phyloP scores from a whole-genome alignment of 2,888 invertebrate species.

The Pardosa pseudoannulata region DNA sequence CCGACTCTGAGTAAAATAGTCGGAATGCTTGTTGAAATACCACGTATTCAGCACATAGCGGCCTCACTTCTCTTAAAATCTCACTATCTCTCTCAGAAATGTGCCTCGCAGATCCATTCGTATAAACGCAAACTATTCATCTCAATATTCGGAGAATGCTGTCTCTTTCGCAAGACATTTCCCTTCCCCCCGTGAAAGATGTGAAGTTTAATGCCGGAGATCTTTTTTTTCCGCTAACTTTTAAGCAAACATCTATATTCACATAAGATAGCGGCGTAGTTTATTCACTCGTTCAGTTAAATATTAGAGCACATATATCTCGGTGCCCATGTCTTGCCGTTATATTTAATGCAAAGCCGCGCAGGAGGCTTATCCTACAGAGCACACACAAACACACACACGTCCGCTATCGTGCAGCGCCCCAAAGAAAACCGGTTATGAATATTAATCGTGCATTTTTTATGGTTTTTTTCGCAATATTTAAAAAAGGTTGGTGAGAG shows the following conservation, averaged over 20 bases:
- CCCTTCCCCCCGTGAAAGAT: neutral
- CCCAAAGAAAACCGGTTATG: neutral
- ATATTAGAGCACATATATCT: slow-evolving; percentile 8
- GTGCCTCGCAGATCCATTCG: too few species aligned
- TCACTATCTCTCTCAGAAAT: too few species aligned
- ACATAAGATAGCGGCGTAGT: neutral
- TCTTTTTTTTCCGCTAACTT: neutral
- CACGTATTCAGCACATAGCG: too few species aligned
- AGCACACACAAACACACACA: slow-evolving; percentile 2
- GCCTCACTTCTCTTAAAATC: too few species aligned
- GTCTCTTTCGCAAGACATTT: neutral
- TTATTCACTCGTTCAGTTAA: slow-evolving; percentile 7
- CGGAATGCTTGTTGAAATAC: too few species aligned
- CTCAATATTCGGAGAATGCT: neutral
- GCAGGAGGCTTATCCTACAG: neutral
- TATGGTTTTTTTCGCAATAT: neutral
- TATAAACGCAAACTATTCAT: too few species aligned
- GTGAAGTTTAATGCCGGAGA: neutral
- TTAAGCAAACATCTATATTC: slow-evolving; percentile 15
- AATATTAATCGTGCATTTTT: slow-evolving; percentile 7
- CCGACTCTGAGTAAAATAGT: too few species aligned
- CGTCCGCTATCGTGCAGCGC: neutral
- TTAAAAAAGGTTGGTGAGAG: slow-evolving; percentile 5
- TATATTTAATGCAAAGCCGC: slow-evolving; percentile 13
- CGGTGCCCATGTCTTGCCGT: neutral